These are phyloP conservation scores for Cyclophora albipunctata DNA, from an alignment of 2,888 invertebrate genomes.

Conservation along the genomic window DNA sequence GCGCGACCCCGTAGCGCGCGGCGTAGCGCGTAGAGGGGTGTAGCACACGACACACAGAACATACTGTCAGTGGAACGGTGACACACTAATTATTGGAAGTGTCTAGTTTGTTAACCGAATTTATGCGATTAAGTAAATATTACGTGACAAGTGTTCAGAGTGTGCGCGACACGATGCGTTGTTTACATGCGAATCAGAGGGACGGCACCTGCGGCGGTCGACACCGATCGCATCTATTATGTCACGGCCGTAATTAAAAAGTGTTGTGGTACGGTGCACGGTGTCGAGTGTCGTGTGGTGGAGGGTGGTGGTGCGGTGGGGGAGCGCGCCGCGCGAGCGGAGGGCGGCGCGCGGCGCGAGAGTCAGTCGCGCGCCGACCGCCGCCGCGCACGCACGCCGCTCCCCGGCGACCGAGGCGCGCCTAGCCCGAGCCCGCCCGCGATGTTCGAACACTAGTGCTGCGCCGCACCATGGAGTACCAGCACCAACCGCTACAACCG, in stretches of 20 bases:
- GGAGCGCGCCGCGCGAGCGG: slow-evolving; percentile 25
- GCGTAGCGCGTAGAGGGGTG: background rate
- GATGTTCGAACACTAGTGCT: background rate
- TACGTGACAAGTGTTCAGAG: background rate
- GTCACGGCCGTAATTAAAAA: slow-evolving; percentile 13
- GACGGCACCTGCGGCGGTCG: background rate
- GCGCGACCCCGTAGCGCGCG: background rate
- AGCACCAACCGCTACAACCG: slow-evolving; percentile 69
- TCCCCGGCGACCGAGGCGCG: background rate
- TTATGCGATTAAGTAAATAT: background rate
- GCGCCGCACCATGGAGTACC: slow-evolving; percentile 63
- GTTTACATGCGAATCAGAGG: background rate
- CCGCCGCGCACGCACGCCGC: slow-evolving; percentile 38
- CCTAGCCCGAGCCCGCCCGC: slow-evolving; percentile 13
- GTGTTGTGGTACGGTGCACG: slow-evolving; percentile 41
- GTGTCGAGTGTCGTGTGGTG: slow-evolving; percentile 43
- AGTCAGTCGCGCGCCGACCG: slow-evolving; percentile 46
- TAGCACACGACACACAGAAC: background rate
- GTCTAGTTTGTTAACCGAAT: background rate
- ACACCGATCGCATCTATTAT: slow-evolving; percentile 6
- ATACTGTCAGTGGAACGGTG: too few relatives aligned
- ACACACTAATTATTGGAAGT: background rate
- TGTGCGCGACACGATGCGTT: background rate
- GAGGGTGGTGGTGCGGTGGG: slow-evolving; percentile 18
- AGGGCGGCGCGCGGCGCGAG: slow-evolving; percentile 21